Evolutionary conservation across 2,797 vertebrate species (phyloP), one percentile per base, ranked within the genome.

Genomic region (Sciaenops ocellatus): DNA sequence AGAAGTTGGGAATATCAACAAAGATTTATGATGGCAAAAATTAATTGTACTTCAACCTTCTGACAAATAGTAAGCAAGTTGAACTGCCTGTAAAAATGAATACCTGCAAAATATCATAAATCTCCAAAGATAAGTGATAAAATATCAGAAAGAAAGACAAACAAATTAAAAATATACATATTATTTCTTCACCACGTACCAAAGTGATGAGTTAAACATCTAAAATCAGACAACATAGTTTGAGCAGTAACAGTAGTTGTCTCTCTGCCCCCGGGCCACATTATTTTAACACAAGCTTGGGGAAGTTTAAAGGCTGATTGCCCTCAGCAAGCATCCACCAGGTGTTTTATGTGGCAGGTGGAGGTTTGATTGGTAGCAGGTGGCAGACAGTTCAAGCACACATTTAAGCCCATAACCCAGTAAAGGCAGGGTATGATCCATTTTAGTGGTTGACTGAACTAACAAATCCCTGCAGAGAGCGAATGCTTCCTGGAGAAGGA

Each of bases 341-440:
- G 88, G 87, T 90, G 88, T 88, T 93, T 94, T 88, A 87, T 84
- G 85, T 85, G 83, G 75, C 90, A 92, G 91, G 85, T 93, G 90
- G 84, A 82, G 72, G 85, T 87, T 90, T 93, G 86, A 93, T 84
- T 88, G 85, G 82, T 67, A 83, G 90, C 93, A 92, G 90, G 87
- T 92, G 87, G 84, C 76, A 85, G 86, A 87, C 83, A 63, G 69
- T 77, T 78, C 47, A 79, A 46, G 67, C 73, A 34, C 28, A 73
- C 34, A 50, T 60, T 83, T 80, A 62, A 67, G 63, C 38, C 28
- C 24, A n/a, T 73, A 79, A 77, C 62, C 75, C 54, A 61, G 55
- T 46, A 16, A 60, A 84, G 62, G n/a, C 71, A 72, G 69, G n/a
- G 26, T 47, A 4, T 64, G 24, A 59, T 52, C 34, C 62, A 57